phyloP scores from a whole-genome alignment of 2,888 invertebrate genomes.

The Eilema sororculum region DNA sequence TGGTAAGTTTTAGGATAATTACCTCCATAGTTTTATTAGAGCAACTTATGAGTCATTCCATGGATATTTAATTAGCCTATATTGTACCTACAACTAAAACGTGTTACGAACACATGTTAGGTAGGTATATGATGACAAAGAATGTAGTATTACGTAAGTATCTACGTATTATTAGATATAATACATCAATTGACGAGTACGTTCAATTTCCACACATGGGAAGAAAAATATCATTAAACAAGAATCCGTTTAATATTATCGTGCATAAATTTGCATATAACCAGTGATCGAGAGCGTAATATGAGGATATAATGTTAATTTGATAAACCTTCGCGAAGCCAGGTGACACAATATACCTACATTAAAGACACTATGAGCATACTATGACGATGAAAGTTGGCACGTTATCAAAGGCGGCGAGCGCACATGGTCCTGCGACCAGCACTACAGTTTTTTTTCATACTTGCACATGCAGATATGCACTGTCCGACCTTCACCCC shows the following conservation, averaged over 20 bases:
- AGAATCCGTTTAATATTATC: conserved; percentile 18
- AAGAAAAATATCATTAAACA: conserved; percentile 14
- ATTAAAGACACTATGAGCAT: conserved; percentile 28
- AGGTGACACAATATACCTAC: conserved; percentile 48
- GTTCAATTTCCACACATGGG: conserved; percentile 4
- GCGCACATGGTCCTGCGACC: conserved; percentile 17
- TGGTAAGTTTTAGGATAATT: background rate
- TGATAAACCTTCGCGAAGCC: conserved; percentile 37
- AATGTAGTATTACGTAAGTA: conserved; percentile 1
- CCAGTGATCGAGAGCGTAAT: conserved; percentile 12
- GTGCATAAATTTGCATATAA: conserved; percentile 16
- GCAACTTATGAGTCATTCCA: conserved; percentile 16
- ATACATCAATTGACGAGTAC: background rate
- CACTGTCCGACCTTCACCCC: conserved; percentile 50
- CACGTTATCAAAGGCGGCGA: conserved; percentile 45
- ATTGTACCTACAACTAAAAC: conserved; percentile 3
- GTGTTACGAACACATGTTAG: background rate
- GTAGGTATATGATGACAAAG: background rate
- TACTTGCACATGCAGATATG: background rate
- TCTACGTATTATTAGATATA: background rate
- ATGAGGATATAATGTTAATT: conserved; percentile 34
- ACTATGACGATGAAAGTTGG: conserved; percentile 48
- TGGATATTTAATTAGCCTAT: conserved; percentile 3
- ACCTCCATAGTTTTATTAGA: conserved; percentile 6
- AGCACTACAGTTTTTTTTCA: background rate